Conservation (phyloP, 92 coral and sea anemone genomes). For the Muricea muricata region DNA sequence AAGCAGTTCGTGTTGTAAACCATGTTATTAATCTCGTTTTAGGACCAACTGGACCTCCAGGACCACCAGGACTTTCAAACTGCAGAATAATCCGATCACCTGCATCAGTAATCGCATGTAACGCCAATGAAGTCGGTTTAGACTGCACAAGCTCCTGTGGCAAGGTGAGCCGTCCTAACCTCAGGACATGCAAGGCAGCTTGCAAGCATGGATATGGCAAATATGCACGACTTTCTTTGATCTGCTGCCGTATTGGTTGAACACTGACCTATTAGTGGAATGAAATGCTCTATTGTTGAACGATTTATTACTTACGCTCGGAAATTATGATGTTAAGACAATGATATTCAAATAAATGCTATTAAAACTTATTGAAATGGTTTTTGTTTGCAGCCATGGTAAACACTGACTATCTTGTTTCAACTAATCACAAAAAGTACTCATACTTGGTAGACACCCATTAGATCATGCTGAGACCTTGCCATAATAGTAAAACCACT, state of each 20-base stretch:
- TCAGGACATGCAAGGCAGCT: neutral
- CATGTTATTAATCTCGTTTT: neutral
- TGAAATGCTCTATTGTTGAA: neutral
- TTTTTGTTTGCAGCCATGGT: no score
- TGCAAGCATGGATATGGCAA: neutral
- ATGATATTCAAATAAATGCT: neutral
- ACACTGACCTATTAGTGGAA: no score
- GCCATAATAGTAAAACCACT: no score
- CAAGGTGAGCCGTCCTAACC: neutral
- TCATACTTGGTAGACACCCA: no score
- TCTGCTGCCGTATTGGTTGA: neutral
- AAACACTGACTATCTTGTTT: no score
- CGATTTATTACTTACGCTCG: neutral
- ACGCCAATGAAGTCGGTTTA: neutral
- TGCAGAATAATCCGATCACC: neutral
- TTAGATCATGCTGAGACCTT: no score
- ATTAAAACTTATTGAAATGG: no score
- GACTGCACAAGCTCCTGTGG: neutral
- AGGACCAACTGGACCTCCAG: neutral
- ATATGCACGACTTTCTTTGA: neutral
- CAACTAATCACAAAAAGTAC: no score
- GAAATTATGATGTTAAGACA: neutral
- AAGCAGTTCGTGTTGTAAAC: no score
- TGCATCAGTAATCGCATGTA: neutral
- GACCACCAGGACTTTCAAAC: conserved; percentile 1